phyloP scores from a whole-genome alignment of 2,888 invertebrate genomes.

The Hydrotaea diabolus region DNA sequence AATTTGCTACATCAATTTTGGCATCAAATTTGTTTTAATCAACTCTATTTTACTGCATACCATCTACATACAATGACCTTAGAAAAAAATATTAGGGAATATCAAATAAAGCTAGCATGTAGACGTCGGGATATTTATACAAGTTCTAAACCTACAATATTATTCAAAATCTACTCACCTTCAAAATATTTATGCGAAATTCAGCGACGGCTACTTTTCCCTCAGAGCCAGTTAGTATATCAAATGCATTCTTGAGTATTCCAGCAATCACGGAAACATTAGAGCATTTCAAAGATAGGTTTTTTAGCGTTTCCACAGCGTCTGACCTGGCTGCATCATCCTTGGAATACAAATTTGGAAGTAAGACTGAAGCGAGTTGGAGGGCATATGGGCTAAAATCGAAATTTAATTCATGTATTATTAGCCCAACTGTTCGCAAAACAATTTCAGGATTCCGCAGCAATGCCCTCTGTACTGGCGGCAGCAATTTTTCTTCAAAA shows the following conservation, averaged over 20 bases:
- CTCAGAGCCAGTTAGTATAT: conserved; percentile 91
- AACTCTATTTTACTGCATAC: no score
- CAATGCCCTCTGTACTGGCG: conserved; percentile 94
- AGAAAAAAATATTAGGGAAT: no score
- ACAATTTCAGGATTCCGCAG: conserved; percentile 96
- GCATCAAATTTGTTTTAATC: no score
- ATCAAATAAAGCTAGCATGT: no score
- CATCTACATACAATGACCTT: no score
- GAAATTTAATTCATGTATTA: conserved; percentile 86
- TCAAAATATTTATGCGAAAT: conserved; percentile 92
- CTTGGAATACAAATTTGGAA: conserved; percentile 92
- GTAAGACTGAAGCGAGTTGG: conserved; percentile 91
- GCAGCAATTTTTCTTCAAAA: conserved; percentile 88
- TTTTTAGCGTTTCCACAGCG: conserved; percentile 87
- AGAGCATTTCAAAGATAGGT: conserved; percentile 87
- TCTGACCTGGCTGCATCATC: conserved; percentile 89
- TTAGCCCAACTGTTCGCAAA: conserved; percentile 89
- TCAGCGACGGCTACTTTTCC: conserved; percentile 94
- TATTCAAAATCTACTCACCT: conserved; percentile 81
- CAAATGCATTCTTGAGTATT: conserved; percentile 87
- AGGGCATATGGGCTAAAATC: conserved; percentile 89
- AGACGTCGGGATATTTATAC: no score
- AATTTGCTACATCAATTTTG: no score
- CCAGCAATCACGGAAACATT: conserved; percentile 85
- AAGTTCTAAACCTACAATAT: no score